These are phyloP conservation scores for Heteractis magnifica DNA, from an alignment of 92 coral and sea anemone species.

Conservation along the genomic window DNA sequence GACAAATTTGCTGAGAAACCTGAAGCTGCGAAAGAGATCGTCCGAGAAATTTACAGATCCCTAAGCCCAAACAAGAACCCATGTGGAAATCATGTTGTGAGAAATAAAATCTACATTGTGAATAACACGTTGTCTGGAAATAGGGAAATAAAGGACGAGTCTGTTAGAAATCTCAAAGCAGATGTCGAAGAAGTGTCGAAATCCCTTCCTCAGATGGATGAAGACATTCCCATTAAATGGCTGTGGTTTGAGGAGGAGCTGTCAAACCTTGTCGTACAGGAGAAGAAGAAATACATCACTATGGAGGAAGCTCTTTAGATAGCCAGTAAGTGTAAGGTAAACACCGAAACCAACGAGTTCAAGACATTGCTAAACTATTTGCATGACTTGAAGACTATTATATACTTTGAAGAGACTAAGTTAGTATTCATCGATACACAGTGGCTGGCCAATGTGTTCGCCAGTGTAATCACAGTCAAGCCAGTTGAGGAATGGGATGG, in stretches of 20 bases:
- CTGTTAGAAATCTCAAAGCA: not conserved
- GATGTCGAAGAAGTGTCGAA: not conserved
- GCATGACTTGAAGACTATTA: conserved; percentile 46
- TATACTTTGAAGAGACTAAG: conserved; percentile 46
- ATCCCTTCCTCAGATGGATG: conserved; percentile 13
- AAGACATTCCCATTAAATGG: conserved; percentile 37
- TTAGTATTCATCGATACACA: conserved; percentile 47
- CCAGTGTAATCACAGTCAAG: conserved; percentile 49
- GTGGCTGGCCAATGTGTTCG: conserved; percentile 62
- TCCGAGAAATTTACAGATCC: conserved; percentile 8
- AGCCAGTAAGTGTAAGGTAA: conserved; percentile 10
- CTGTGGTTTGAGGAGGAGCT: conserved; percentile 28
- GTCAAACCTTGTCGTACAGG: not conserved
- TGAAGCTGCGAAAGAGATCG: conserved; percentile 7
- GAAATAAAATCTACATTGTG: conserved; percentile 25
- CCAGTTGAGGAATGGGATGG: conserved; percentile 8
- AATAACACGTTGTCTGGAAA: conserved; percentile 45
- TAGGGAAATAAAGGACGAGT: conserved; percentile 19
- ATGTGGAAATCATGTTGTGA: conserved; percentile 18
- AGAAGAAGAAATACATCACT: conserved; percentile 8
- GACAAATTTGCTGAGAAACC: conserved; percentile 39
- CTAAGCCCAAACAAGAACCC: conserved; percentile 14
- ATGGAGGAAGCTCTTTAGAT: conserved; percentile 13
- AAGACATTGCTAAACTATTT: conserved; percentile 34
- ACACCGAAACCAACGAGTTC: conserved; percentile 15